Percentiles rank a stretch among this genome's conserved stretches.
These are phyloP conservation scores for Cosmia trapezina DNA, from an alignment of 2,888 invertebrate species.

Conservation along the genomic window DNA sequence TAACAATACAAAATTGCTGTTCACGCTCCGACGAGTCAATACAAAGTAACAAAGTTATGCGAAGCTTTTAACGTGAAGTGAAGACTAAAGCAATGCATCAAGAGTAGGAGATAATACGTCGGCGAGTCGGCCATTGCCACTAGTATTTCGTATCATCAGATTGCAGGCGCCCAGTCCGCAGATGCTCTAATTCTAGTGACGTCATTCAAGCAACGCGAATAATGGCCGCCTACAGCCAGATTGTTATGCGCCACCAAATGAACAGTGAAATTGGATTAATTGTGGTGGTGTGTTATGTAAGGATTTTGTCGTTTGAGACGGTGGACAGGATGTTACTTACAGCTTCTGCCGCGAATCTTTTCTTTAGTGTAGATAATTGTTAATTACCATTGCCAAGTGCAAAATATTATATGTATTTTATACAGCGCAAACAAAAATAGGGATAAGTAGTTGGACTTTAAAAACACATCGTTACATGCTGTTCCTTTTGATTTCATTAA, in stretches of 20 bases:
- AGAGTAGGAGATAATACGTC: slow-evolving; percentile 65
- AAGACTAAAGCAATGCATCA: slow-evolving; percentile 59
- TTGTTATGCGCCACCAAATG: slow-evolving; percentile 57
- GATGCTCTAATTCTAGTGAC: slow-evolving; percentile 70
- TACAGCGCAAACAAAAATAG: slow-evolving; percentile 13
- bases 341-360: neutral
- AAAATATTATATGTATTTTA: neutral
- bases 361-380: neutral
- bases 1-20: slow-evolving; percentile 45
- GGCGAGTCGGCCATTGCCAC: slow-evolving; percentile 48
- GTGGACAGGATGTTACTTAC: no score
- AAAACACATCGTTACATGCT: slow-evolving; percentile 33
- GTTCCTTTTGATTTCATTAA: slow-evolving; percentile 41
- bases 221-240: slow-evolving; percentile 66
- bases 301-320: neutral
- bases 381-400: neutral
- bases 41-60: slow-evolving; percentile 60
- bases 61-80: slow-evolving; percentile 52
- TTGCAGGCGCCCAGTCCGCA: slow-evolving; percentile 69
- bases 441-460: slow-evolving; percentile 25
- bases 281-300: slow-evolving; percentile 22
- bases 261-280: slow-evolving; percentile 52
- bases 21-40: slow-evolving; percentile 48
- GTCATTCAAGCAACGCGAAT: slow-evolving; percentile 69
- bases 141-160: slow-evolving; percentile 73